These are phyloP conservation scores for Formica selysi DNA, from an alignment of 1,140 invertebrate genomes.

Conservation along the genomic window DNA sequence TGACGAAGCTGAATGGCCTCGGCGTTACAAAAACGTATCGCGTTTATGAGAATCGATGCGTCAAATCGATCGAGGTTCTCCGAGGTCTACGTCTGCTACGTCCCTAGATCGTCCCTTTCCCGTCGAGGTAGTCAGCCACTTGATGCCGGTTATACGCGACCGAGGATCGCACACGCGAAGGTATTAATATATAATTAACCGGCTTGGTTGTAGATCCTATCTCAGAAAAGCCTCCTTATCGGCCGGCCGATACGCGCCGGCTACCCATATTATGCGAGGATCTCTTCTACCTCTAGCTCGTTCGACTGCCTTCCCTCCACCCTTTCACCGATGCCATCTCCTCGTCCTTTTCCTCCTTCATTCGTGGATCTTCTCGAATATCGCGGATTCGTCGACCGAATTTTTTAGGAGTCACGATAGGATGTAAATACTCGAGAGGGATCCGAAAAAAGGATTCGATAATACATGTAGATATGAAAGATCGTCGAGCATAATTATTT, in stretches of 20 bases:
- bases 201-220: slow-evolving; percentile 84
- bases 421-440: neutral
- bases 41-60: slow-evolving; percentile 13
- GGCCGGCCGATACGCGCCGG: slow-evolving; percentile 71
- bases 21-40: neutral
- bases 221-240: slow-evolving; percentile 82
- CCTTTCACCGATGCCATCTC: neutral
- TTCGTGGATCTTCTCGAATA: slow-evolving; percentile 8
- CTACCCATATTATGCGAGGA: slow-evolving; percentile 77
- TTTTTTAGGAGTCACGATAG: too few species aligned
- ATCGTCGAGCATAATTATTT: neutral
- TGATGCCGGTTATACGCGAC: slow-evolving; percentile 75
- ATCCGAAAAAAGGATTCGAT: neutral
- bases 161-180: slow-evolving; percentile 84
- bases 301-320: slow-evolving; percentile 58
- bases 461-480: neutral
- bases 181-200: slow-evolving; percentile 87
- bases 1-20: neutral
- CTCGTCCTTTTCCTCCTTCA: slow-evolving; percentile 9
- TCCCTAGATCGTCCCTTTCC: slow-evolving; percentile 33
- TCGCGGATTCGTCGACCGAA: neutral
- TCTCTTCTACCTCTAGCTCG: slow-evolving; percentile 67
- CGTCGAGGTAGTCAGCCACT: slow-evolving; percentile 33
- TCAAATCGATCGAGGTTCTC: neutral
- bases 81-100: too few species aligned